Evolutionary conservation across 2,888 invertebrate genomes (phyloP), one percentile per base, ranked within the genome.

Genomic region (Acleris cristana): DNA sequence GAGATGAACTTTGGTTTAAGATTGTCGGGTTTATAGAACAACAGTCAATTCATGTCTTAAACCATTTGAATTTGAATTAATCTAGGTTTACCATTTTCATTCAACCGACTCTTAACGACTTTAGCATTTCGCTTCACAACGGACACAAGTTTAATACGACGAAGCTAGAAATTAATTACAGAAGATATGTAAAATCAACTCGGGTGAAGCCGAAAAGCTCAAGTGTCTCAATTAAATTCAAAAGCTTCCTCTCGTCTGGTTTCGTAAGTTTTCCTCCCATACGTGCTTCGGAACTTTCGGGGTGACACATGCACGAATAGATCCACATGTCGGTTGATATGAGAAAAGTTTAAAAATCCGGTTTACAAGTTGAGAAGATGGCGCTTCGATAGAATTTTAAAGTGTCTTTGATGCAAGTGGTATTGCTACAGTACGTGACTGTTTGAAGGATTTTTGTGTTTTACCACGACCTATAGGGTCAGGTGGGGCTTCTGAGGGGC

Each of bases 291-390:
- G 44, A 44, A 56, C 34, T 56, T 21, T 16, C n/a, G 44, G 18
- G 48, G 10, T 8, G 30, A 59, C 53, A 48, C 48, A 34, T 44
- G 55, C 26, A 23, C 26, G 49, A 21, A 21, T 14, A 1, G 21
- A 60, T 55, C 16, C 44, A 56, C 65, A 51, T 51, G 30, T 56
- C 19, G 40, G 19, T 44, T 19, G 53, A 61, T 65, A 60, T 65
- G 53, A 51, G 44, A 45, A 60, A 60, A 65, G 65, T 65, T 65
- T n/a, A 44, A 56, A 58, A 52, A 53, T 44, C 8, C 55, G 44
- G 53, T 65, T 52, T 16, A 14, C 26, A 23, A 23, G 23, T n/a
- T 18, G 18, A 44, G 19, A 34, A 44, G 19, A 65, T 54, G 40
- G 40, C 14, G 40, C 40, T 59, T 48, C n/a, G 54, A 60, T 65